These are phyloP conservation scores for Oreochromis mossambicus DNA, from an alignment of 2,797 vertebrate genomes.

Conservation along the genomic window DNA sequence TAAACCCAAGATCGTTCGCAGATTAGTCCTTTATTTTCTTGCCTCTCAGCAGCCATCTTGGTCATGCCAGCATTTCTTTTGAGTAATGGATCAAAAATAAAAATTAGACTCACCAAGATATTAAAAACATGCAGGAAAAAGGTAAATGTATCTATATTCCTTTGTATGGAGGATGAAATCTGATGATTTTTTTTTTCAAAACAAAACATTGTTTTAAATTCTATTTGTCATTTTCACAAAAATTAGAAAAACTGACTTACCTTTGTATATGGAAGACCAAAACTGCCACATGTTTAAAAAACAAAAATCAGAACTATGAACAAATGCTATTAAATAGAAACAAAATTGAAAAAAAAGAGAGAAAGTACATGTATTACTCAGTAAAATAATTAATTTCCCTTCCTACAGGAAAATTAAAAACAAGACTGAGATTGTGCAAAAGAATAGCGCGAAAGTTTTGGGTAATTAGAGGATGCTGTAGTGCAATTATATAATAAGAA, in stretches of 20 bases:
- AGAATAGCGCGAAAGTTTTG: not conserved
- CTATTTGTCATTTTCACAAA: not conserved
- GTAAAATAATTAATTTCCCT: not conserved
- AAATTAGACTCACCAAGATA: not conserved
- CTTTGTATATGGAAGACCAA: not conserved
- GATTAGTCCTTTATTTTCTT: not conserved
- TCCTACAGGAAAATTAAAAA: not conserved
- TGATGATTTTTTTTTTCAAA: not conserved
- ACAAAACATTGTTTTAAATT: not conserved
- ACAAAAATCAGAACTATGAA: not conserved
- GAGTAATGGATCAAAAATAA: not conserved
- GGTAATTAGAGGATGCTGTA: not conserved
- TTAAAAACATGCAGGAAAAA: not conserved
- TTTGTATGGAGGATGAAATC: not conserved
- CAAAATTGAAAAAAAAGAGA: not conserved
- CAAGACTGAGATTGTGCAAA: not conserved
- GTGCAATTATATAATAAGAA: not conserved
- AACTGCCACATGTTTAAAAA: not conserved
- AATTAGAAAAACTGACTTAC: not conserved
- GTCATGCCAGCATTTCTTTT: not conserved
- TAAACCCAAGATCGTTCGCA: not conserved
- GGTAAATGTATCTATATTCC: not conserved
- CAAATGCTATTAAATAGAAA: not conserved
- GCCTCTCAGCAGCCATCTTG: not conserved
- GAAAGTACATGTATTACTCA: not conserved